phyloP scores from a whole-genome alignment of 2,797 vertebrate genomes.

The Peromyscus attwateri region DNA sequence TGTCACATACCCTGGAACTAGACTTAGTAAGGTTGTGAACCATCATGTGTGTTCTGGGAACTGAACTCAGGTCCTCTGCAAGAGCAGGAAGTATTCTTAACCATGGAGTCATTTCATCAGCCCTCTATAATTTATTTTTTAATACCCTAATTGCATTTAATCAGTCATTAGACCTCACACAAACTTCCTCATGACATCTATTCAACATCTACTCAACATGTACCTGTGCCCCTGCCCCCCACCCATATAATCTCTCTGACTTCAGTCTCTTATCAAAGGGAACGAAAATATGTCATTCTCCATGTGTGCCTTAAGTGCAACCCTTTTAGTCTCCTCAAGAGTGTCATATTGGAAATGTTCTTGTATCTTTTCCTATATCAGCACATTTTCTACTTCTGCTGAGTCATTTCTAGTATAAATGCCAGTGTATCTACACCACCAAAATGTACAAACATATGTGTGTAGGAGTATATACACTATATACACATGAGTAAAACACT shows the following conservation, averaged over 20 bases:
- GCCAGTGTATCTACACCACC: not conserved
- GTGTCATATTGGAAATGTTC: not conserved
- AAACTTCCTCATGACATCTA: not conserved
- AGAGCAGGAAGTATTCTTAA: not conserved
- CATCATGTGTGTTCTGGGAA: not conserved
- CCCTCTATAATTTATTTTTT: not conserved
- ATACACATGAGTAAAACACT: not conserved
- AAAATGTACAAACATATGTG: no score
- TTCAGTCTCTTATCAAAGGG: not conserved
- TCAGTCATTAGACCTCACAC: not conserved
- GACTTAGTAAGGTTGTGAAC: not conserved
- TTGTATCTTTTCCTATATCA: not conserved
- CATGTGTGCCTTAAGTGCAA: not conserved
- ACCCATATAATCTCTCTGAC: not conserved
- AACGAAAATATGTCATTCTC: not conserved
- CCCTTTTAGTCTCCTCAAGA: not conserved
- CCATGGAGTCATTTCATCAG: not conserved
- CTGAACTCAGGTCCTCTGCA: not conserved
- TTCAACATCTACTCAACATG: no score
- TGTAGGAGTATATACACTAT: not conserved
- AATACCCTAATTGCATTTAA: not conserved
- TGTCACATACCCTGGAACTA: no score
- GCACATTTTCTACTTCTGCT: not conserved
- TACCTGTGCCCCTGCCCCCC: not conserved
- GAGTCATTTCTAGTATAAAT: not conserved